A percentile compares a stretch with the other conserved stretches of the same genome.
phyloP scores from a whole-genome alignment of 2,888 invertebrate species.

The Chymomyza fuscimana region DNA sequence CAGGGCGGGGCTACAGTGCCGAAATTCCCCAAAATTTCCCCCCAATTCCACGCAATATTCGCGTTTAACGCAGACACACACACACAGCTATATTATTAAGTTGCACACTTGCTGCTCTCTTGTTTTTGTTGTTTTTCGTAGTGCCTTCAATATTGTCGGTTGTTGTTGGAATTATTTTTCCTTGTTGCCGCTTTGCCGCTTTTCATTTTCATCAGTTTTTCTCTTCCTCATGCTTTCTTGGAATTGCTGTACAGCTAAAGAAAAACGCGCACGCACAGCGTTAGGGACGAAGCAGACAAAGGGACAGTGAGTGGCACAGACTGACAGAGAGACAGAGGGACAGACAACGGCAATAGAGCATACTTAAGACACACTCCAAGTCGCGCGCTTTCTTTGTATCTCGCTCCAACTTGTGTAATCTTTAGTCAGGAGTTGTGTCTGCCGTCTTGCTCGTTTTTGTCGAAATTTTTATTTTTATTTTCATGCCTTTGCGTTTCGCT shows the following conservation, averaged over 20 bases:
- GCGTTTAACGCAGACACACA: background rate
- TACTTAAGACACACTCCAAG: constrained; percentile 46
- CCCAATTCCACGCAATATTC: background rate
- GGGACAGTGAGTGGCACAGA: background rate
- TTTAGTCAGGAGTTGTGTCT: background rate
- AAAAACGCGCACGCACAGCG: constrained; percentile 12
- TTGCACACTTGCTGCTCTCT: constrained; percentile 4
- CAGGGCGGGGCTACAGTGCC: background rate
- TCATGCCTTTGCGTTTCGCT: constrained; percentile 34
- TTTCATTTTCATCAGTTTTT: constrained; percentile 6
- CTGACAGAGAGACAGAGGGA: background rate
- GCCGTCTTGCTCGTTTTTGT: constrained; percentile 20
- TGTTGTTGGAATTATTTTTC: background rate
- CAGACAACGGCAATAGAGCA: constrained; percentile 36
- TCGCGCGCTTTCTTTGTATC: background rate
- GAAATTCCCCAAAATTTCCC: background rate
- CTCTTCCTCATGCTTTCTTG: constrained; percentile 29
- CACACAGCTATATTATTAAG: background rate
- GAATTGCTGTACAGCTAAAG: constrained; percentile 21
- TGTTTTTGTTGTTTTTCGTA: background rate
- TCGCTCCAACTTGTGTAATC: background rate
- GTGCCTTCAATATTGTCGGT: constrained; percentile 1
- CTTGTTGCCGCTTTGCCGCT: background rate
- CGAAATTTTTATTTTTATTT: constrained; percentile 26
- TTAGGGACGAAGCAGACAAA: background rate